phyloP scores from a whole-genome alignment of 30 jellyfish, hydroid and myxozoan genomes.

The Morbakka virulenta region DNA sequence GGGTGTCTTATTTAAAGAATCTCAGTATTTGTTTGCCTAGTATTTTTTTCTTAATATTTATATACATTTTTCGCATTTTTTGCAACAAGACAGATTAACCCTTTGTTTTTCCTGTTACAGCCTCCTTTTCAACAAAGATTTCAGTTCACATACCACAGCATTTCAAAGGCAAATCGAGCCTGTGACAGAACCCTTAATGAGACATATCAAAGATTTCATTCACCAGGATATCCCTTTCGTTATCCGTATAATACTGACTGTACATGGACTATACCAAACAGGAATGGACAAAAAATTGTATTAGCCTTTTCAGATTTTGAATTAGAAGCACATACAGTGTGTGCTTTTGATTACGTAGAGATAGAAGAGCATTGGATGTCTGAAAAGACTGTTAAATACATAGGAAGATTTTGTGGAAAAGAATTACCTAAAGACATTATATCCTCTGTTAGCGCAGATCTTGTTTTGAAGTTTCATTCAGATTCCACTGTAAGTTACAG shows the following conservation, averaged over 20 bases:
- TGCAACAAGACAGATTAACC: no score
- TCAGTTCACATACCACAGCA: conserved; percentile 67
- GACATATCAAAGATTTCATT: conserved; percentile 40
- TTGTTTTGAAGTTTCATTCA: conserved; percentile 61
- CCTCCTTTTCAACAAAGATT: conserved; percentile 60
- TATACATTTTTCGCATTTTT: no score
- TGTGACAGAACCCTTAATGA: conserved; percentile 44
- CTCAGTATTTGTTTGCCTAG: no score
- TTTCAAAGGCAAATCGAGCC: conserved; percentile 1
- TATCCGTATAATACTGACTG: conserved; percentile 70
- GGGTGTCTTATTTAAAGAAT: no score
- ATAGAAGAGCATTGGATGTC: conserved; percentile 51
- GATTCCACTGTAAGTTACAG: conserved; percentile 73
- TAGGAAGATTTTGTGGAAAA: conserved; percentile 85
- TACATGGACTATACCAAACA: conserved; percentile 62
- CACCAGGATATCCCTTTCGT: conserved; percentile 88
- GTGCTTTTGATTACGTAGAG: conserved; percentile 72
- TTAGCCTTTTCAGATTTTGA: conserved; percentile 52
- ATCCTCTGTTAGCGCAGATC: conserved; percentile 31
- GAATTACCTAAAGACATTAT: conserved; percentile 49
- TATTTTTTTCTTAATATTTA: no score
- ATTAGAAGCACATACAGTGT: conserved; percentile 51
- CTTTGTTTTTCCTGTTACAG: conserved; percentile 11
- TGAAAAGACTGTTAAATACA: conserved; percentile 43
- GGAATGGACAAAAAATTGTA: conserved; percentile 9